Conservation (phyloP, 2,113 vertebrate species). For the Scomber scombrus region DNA sequence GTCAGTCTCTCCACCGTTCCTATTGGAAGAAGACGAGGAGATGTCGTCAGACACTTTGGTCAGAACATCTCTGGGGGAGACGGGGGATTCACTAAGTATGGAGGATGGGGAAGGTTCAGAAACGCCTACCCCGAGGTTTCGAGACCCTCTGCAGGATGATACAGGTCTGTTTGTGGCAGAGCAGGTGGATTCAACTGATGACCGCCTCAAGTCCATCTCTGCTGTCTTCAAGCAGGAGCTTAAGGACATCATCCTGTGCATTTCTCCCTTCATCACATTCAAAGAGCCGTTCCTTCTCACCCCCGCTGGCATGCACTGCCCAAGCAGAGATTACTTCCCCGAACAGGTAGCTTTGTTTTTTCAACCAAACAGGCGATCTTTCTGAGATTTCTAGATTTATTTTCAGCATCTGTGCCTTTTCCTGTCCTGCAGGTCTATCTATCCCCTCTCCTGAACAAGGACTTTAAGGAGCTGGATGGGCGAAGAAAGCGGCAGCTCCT, state of each 20-base stretch:
- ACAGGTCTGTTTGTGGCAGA: constrained; percentile 92
- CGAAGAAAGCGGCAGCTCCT: constrained; percentile 94
- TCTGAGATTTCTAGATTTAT: background rate
- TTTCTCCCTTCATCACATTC: constrained; percentile 95
- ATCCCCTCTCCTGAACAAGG: constrained; percentile 95
- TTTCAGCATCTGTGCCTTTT: background rate
- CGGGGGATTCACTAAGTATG: constrained; percentile 34
- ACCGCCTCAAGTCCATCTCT: constrained; percentile 92
- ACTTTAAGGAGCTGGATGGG: constrained; percentile 91
- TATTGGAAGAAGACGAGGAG: constrained; percentile 83
- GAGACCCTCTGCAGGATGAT: constrained; percentile 97
- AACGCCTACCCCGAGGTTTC: constrained; percentile 86
- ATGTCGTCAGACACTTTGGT: constrained; percentile 55
- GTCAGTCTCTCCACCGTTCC: constrained; percentile 83
- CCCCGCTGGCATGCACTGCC: constrained; percentile 91
- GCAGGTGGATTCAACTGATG: constrained; percentile 92
- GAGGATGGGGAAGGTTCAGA: constrained; percentile 82
- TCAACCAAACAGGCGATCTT: too few species aligned
- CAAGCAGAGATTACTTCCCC: constrained; percentile 95
- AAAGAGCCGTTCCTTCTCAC: constrained; percentile 93
- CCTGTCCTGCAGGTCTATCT: constrained; percentile 85
- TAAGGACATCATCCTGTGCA: constrained; percentile 95
- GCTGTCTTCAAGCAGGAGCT: constrained; percentile 94
- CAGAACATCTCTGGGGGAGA: constrained; percentile 12
- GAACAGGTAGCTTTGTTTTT: constrained; percentile 83